Evolutionary conservation across 2,888 invertebrate species (phyloP), one percentile per base, ranked within the genome.

Genomic region (Drosophila cracens): DNA sequence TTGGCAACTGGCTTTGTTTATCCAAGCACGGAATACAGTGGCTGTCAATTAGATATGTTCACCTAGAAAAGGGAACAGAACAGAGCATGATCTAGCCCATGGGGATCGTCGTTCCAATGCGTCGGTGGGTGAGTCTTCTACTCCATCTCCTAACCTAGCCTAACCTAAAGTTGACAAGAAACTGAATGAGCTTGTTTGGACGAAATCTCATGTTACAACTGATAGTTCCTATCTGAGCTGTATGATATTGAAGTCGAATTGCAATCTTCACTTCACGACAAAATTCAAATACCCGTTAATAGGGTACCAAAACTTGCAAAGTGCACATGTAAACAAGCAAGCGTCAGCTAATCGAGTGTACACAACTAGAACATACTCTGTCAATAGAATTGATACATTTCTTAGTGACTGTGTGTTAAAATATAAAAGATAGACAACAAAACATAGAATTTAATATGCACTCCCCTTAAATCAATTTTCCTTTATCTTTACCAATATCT

Each of bases 291-390:
- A 43, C 43, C 21, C 6, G 3, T 13, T 43, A 6, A 6, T 6
- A 46, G 25, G 4, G 25, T 46, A 46, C 25, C 25, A 18, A 34
- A 34, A 40, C 48, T 31, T 27, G 53, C 34, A 48, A 70, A 70
- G 52, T 69, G 59, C 67, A 67, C 34, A 60, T 60, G 64, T 60
- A 48, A 49, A 27, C n/a, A 71, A 31, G 11, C 18, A 18, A 46
- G 11, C 10, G 21, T 21, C 16, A n/a, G 4, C 6, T 58, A 29
- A 11, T 11, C 6, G 8, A 7, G 7, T 33, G 6, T n/a, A 7
- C 27, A 18, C 36, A 36, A 36, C 46, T 31, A 16, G 2, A n/a
- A 43, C 6, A 46, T 31, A 46, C 57, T 11, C 38, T 54, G 25
- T 54, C 11, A 51, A 21, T 7, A 7, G 1, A 4, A 4, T 27